phyloP scores from a whole-genome alignment of 2,888 invertebrate species.

The Ctena decussata region DNA sequence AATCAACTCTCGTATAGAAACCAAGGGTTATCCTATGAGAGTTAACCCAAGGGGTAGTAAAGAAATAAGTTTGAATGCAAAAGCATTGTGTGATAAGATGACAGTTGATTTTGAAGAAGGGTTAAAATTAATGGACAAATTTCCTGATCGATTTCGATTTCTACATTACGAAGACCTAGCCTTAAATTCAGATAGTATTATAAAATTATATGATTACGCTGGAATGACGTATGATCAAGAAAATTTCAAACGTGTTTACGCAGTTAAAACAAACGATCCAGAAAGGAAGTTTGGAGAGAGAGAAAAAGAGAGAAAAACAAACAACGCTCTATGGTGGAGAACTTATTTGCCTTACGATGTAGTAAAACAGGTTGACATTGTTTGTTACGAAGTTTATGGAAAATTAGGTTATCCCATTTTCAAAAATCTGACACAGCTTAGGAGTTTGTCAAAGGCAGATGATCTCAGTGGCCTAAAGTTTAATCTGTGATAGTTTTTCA shows the following conservation, averaged over 20 bases:
- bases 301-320: constrained; percentile 4
- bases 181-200: constrained; percentile 23
- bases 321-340: constrained; percentile 58
- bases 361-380: constrained; percentile 19
- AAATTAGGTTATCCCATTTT: constrained; percentile 41
- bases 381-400: constrained; percentile 25
- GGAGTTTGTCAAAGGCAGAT: not conserved
- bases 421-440: not conserved
- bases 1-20: constrained; percentile 51
- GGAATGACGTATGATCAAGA: constrained; percentile 13
- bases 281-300: not conserved
- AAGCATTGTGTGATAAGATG: constrained; percentile 59
- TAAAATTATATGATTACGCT: constrained; percentile 36
- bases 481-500: not conserved
- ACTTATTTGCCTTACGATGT: constrained; percentile 33
- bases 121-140: constrained; percentile 18
- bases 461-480: not conserved
- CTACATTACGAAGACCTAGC: constrained; percentile 57
- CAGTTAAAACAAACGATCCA: not conserved
- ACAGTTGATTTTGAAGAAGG: constrained; percentile 36
- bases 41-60: not conserved
- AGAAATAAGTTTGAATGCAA: constrained; percentile 33
- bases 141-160: constrained; percentile 41
- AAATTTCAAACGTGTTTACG: not conserved
- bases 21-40: constrained; percentile 42